Evolutionary conservation across 2,113 vertebrate genomes (phyloP), one percentile per base, ranked within the genome.

Genomic region (Monopterus albus): DNA sequence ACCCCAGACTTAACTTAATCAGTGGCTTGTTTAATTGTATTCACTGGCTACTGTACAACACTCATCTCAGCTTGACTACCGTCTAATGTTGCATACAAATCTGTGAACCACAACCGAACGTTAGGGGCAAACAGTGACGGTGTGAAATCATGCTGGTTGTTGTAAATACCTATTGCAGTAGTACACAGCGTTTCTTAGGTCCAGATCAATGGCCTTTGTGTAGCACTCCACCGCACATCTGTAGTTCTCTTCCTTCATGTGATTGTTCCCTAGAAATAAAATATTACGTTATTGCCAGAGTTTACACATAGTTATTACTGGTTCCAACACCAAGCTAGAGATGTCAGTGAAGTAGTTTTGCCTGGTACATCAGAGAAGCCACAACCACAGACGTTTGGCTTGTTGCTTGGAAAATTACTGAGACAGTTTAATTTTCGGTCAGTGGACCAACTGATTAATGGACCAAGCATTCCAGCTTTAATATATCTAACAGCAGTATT

Each of bases 241-340:
- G 47, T 96, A 98, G 85, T 97, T 98, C 92, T 98, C 97, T 81
- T 98, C 97, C 87, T 98, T 98, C 97, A 99, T 99, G 81, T 98
- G 95, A 81, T 97, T 98, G 85, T 99, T 99, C 52, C 97, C 98
- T 99, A 59, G 78, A 92, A 88, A 75, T 7, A 13, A 33, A 67
- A 52, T 3, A 62, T 10, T 29, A 31, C 2, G 20, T 60, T 46
- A 11, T 43, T 46, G 9, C 10, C 33, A 53, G 12, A 53, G 55
- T 51, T 3, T n/a, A n/a, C n/a, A n/a, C n/a, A n/a, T n/a, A n/a
- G n/a, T n/a, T n/a, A n/a, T n/a, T n/a, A n/a, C n/a, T n/a, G n/a
- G n/a, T n/a, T n/a, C n/a, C n/a, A n/a, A n/a, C n/a, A n/a, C n/a
- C n/a, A n/a, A n/a, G n/a, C n/a, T n/a, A n/a, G n/a, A n/a, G n/a